phyloP scores from a whole-genome alignment of 2,797 vertebrate species.

The Buceros bicornis region DNA sequence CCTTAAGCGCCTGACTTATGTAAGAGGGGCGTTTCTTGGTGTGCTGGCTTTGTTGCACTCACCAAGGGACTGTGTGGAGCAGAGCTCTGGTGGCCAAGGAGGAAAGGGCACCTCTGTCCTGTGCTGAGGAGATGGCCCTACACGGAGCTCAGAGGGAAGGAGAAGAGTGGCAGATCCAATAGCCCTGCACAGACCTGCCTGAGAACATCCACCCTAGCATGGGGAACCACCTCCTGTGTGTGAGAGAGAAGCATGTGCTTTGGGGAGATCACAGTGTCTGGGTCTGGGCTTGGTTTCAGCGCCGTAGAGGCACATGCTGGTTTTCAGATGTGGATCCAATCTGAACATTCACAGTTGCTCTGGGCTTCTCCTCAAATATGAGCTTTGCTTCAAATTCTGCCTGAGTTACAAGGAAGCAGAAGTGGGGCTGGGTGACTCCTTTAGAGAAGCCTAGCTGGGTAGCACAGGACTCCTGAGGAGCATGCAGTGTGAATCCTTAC shows the following conservation, averaged over 20 bases:
- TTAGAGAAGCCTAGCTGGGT: background rate
- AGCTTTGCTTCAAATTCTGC: background rate
- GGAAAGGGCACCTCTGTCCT: background rate
- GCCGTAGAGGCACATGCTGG: background rate
- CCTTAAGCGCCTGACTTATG: background rate
- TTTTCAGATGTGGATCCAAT: background rate
- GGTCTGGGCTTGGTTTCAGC: background rate
- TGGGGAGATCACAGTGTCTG: background rate
- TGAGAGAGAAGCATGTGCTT: background rate
- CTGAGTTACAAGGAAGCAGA: background rate
- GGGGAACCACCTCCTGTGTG: background rate
- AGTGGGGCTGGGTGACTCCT: background rate
- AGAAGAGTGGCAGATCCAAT: background rate
- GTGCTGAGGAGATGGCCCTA: too few species aligned
- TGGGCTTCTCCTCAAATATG: background rate
- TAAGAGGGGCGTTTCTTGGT: background rate
- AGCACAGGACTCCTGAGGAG: background rate
- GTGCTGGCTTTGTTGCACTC: background rate
- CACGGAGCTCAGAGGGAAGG: rapidly evolving
- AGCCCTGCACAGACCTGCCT: rapidly evolving
- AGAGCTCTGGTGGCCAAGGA: background rate
- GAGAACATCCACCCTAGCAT: background rate
- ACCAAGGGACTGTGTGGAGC: background rate
- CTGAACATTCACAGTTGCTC: background rate
- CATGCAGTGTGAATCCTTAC: rapidly evolving